phyloP scores from a whole-genome alignment of 2,797 vertebrate species.

The Tamandua tetradactyla region DNA sequence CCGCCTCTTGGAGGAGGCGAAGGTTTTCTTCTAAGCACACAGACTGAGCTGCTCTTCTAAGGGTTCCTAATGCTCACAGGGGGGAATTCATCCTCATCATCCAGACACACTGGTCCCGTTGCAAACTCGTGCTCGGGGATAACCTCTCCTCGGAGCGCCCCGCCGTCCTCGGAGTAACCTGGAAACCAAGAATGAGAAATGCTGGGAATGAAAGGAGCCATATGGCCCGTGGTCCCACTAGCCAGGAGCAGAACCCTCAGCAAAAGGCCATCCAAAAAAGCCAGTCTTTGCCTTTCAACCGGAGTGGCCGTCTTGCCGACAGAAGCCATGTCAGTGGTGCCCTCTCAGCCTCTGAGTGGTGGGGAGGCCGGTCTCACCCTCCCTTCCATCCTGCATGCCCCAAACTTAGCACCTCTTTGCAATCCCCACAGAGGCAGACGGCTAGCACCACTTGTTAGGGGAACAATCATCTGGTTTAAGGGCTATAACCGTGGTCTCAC shows the following conservation, averaged over 20 bases:
- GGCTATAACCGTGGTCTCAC: not conserved
- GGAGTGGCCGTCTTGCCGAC: not conserved
- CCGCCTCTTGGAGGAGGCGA: not conserved
- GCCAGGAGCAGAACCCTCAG: not conserved
- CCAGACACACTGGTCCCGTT: slow-evolving; percentile 92
- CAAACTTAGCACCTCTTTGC: not conserved
- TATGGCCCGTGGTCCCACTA: rapidly evolving
- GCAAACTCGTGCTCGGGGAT: slow-evolving; percentile 97
- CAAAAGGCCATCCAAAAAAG: rapidly evolving
- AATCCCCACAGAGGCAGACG: not conserved
- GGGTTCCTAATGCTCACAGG: slow-evolving; percentile 93
- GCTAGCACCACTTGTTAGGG: not conserved
- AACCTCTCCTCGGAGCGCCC: slow-evolving; percentile 92
- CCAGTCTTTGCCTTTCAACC: rapidly evolving
- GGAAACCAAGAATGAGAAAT: not conserved
- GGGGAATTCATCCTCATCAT: slow-evolving; percentile 96
- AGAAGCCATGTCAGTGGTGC: rapidly evolving
- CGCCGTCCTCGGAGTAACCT: slow-evolving; percentile 96
- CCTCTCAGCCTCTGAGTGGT: rapidly evolving
- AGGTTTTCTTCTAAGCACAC: slow-evolving; percentile 68
- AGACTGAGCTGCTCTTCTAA: slow-evolving; percentile 82
- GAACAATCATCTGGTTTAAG: not conserved
- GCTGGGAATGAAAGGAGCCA: not conserved
- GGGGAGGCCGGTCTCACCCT: rapidly evolving
- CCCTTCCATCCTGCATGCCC: not conserved